Evolutionary conservation across 2,113 vertebrate species (phyloP).

Genomic region (Xiphophorus maculatus): DNA sequence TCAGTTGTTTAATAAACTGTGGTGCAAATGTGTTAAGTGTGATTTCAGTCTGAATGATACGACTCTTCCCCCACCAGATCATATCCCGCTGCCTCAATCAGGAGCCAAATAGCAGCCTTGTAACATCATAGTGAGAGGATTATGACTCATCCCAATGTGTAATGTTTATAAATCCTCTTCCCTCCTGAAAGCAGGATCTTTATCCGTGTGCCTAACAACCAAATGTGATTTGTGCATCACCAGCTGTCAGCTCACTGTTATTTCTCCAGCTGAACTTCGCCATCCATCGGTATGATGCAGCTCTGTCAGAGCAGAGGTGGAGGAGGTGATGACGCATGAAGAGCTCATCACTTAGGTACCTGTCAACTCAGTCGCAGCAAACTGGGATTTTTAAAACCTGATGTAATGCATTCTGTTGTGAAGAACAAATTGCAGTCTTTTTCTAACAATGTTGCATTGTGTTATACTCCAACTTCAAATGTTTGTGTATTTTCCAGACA

Average conservation of each 20-base stretch:
- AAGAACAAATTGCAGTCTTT: background rate
- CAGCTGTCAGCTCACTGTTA: constrained; percentile 23
- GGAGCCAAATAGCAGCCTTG: background rate
- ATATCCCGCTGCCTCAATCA: background rate
- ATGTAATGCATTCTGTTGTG: constrained; percentile 15
- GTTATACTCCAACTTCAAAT: background rate
- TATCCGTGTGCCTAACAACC: constrained; percentile 2
- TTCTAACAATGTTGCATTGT: background rate
- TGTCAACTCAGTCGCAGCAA: constrained; percentile 23
- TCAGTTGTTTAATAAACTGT: background rate
- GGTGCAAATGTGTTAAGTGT: background rate
- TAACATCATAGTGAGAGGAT: background rate
- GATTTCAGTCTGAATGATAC: background rate
- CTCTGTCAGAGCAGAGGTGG: constrained; percentile 32
- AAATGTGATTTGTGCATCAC: constrained; percentile 26
- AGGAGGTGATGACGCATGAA: constrained; percentile 35
- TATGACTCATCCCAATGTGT: constrained; percentile 5
- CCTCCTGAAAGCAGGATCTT: constrained; percentile 6
- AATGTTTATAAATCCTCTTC: constrained; percentile 18
- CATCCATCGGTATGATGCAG: constrained; percentile 1
- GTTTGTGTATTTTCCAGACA: no score
- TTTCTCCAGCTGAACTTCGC: constrained; percentile 42
- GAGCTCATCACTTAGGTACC: constrained; percentile 26
- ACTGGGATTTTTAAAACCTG: constrained; percentile 8
- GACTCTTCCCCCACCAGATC: background rate